These are phyloP conservation scores for Thaumetopoea pityocampa DNA, from an alignment of 1,140 invertebrate genomes.

Conservation along the genomic window DNA sequence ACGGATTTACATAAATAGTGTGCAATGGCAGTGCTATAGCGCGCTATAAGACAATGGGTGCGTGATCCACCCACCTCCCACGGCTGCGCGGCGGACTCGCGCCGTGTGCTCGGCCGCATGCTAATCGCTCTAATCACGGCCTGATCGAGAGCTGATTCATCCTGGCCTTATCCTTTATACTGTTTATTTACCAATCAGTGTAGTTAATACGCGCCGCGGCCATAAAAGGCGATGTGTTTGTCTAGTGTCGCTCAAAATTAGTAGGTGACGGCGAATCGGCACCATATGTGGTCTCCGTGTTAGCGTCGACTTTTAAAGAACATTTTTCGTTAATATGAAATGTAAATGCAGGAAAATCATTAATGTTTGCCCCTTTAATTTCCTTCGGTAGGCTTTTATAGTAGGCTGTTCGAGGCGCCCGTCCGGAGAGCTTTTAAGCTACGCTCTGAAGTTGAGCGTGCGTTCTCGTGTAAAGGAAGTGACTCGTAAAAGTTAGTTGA, in stretches of 20 bases:
- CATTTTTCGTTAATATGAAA: constrained; percentile 64
- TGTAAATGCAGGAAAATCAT: constrained; percentile 64
- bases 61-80: constrained; percentile 60
- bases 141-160: constrained; percentile 68
- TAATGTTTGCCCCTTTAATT: constrained; percentile 62
- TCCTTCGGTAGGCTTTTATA: constrained; percentile 45
- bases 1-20: constrained; percentile 66
- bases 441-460: too few relatives aligned
- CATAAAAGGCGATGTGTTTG: constrained; percentile 72
- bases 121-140: constrained; percentile 70
- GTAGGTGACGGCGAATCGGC: constrained; percentile 57
- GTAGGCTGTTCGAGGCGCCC: constrained; percentile 21
- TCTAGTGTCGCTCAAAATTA: constrained; percentile 69
- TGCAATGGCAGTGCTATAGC: constrained; percentile 58
- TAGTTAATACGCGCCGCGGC: constrained; percentile 55
- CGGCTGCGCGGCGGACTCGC: constrained; percentile 28
- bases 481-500: too few relatives aligned
- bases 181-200: constrained; percentile 70
- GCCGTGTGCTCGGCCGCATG: constrained; percentile 49
- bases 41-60: constrained; percentile 63
- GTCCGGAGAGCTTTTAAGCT: constrained; percentile 7
- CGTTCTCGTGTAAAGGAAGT: too few relatives aligned
- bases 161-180: constrained; percentile 47
- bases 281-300: constrained; percentile 62
- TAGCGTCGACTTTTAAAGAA: constrained; percentile 56